Conservation (phyloP, 2,888 invertebrate genomes). For the Megalurothrips usitatus region DNA sequence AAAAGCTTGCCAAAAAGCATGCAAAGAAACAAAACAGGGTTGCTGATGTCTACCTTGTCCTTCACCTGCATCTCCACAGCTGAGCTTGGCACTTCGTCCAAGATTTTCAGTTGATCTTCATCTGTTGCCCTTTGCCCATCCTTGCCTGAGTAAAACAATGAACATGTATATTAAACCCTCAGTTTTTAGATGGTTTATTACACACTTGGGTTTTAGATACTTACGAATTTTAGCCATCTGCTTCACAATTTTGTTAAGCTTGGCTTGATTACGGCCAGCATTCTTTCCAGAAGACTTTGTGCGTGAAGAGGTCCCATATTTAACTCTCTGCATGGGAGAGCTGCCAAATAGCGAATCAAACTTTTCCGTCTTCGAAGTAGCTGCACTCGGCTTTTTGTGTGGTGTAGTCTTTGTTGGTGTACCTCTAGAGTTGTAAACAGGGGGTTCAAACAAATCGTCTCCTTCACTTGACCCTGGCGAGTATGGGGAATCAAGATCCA, state of each 20-base stretch:
- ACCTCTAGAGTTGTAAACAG: constrained; percentile 33
- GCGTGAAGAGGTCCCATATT: constrained; percentile 29
- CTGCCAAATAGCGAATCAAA: constrained; percentile 63
- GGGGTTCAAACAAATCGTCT: constrained; percentile 71
- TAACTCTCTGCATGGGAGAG: constrained; percentile 27
- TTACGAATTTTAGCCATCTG: constrained; percentile 51
- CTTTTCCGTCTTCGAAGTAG: constrained; percentile 44
- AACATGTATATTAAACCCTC: not conserved
- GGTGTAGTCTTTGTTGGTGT: constrained; percentile 33
- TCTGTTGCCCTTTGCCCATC: constrained; percentile 49
- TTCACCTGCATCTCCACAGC: constrained; percentile 92
- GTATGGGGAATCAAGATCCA: constrained; percentile 61
- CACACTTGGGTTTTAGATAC: constrained; percentile 28
- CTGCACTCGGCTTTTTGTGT: constrained; percentile 6
- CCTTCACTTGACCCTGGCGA: constrained; percentile 86
- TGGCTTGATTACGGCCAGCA: constrained; percentile 36
- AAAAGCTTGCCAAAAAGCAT: not conserved
- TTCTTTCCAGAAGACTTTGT: constrained; percentile 34
- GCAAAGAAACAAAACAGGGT: constrained; percentile 30
- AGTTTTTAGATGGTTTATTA: not conserved
- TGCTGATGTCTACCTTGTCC: constrained; percentile 66
- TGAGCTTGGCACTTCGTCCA: constrained; percentile 86
- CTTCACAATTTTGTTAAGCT: constrained; percentile 47
- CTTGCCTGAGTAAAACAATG: not conserved
- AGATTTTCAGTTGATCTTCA: constrained; percentile 73